These are phyloP conservation scores for Austrolebias charrua DNA, from an alignment of 2,797 vertebrate genomes.

Conservation along the genomic window DNA sequence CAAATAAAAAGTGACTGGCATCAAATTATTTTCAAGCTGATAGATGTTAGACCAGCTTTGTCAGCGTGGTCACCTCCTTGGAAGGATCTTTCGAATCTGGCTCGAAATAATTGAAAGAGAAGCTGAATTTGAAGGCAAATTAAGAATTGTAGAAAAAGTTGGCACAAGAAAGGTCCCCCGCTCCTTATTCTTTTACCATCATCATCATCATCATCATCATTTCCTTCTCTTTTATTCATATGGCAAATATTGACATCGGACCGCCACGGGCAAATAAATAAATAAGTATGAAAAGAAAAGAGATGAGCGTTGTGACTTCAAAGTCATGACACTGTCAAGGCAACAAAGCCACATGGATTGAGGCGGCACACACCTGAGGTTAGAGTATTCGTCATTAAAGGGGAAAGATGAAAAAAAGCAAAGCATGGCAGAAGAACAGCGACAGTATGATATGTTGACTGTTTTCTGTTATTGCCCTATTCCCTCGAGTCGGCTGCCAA, in stretches of 20 bases:
- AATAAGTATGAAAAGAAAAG: slow-evolving; percentile 47
- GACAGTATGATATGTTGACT: slow-evolving; percentile 60
- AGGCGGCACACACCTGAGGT: slow-evolving; percentile 66
- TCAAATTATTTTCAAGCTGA: slow-evolving; percentile 78
- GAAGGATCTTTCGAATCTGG: slow-evolving; percentile 61
- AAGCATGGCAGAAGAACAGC: slow-evolving; percentile 38
- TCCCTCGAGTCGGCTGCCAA: slow-evolving; percentile 62
- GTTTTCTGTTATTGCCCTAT: slow-evolving; percentile 62
- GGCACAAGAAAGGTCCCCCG: slow-evolving; percentile 12
- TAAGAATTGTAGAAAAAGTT: slow-evolving; percentile 48
- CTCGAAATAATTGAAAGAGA: slow-evolving; percentile 81
- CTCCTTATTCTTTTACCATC: slow-evolving; percentile 25
- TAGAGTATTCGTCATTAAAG: slow-evolving; percentile 63
- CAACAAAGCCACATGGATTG: slow-evolving; percentile 68
- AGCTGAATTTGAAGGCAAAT: slow-evolving; percentile 67
- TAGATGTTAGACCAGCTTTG: slow-evolving; percentile 75
- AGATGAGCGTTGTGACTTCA: slow-evolving; percentile 67
- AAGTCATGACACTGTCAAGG: slow-evolving; percentile 71
- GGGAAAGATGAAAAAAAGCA: slow-evolving; percentile 49
- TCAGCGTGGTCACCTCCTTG: slow-evolving; percentile 72
- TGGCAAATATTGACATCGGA: slow-evolving; percentile 66
- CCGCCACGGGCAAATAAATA: slow-evolving; percentile 53
- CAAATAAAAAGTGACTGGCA: slow-evolving; percentile 75
- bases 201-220: slow-evolving; percentile 43
- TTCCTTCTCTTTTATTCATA: slow-evolving; percentile 49